Percentiles rank a stretch among this genome's conserved stretches.
phyloP scores from a whole-genome alignment of 2,797 vertebrate species.

The Prionace glauca region DNA sequence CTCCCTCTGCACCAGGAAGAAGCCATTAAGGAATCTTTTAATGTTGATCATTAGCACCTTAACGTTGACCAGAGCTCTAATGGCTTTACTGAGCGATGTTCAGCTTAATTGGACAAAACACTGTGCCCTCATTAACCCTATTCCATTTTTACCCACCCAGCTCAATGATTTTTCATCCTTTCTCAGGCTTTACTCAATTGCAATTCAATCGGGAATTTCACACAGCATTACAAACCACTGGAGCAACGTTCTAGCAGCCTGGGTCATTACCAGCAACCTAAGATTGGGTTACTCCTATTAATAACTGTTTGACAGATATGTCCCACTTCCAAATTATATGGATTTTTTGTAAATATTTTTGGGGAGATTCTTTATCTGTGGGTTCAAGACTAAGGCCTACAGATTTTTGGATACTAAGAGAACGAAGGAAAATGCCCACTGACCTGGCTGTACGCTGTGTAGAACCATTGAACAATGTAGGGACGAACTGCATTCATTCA shows the following conservation, averaged over 20 bases:
- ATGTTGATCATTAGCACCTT: constrained; percentile 22
- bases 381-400: neutral
- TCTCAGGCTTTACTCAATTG: neutral
- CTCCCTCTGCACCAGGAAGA: neutral
- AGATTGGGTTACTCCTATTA: neutral
- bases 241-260: neutral
- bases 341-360: neutral
- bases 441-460: too few relatives aligned
- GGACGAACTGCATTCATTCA: too few relatives aligned
- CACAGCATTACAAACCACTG: neutral
- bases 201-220: neutral
- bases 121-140: neutral
- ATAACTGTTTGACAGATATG: neutral
- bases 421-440: neutral
- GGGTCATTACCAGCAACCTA: neutral
- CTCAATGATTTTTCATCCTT: neutral
- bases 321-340: neutral
- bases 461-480: too few relatives aligned
- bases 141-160: neutral
- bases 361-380: neutral
- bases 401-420: neutral
- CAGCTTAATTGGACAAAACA: constrained; percentile 7
- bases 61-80: neutral
- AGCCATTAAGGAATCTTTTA: constrained; percentile 4
- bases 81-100: neutral